Base-by-base conservation (phyloP, 2,113 vertebrate genomes). In the Phylloscopus trochilus region DNA sequence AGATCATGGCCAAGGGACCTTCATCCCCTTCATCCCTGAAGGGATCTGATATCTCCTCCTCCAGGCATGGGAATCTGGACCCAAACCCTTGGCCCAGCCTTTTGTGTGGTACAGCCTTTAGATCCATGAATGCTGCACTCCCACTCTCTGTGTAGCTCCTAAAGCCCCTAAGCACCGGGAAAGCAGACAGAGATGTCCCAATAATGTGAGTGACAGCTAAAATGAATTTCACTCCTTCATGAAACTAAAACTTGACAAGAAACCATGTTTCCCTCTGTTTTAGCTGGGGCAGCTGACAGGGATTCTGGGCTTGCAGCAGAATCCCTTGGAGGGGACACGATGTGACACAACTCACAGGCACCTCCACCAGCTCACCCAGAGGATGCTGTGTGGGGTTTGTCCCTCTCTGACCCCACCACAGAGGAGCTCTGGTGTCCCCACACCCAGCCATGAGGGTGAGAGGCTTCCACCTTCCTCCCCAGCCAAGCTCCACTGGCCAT, bases 321-420 rank as follows among this genome's bases (percentile, higher is more conserved):
- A 67, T 16, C 58, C 35, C 18, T 2, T 11, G 15, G 22, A 24
- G 4, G 5, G 12, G 5, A 12, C 2, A 2, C 0, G 0, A 41
- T 5, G 52, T 27, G 62, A 33, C 31, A 23, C 7, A 26, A 1
- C 4, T 28, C 49, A 14, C 24, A 20, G 11, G 15, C 10, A 49
- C 4, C 47, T 83, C 63, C 49, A 21, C 5, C 39, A 75, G 43
- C 24, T 31, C 66, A 26, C 2, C 9, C 55, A 8, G 44, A 52
- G 27, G 60, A 30, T 8, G 33, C 62, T 58, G 31, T 0, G 0
- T 4, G 23, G 20, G 24, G 8, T 72, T 47, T 26, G 22, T 13
- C 23, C 44, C 31, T 59, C 55, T 55, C 35, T 43, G 37, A 55
- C 7, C 46, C 28, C 7, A 1, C 3, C 39, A 39, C 4, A 1